phyloP scores from a whole-genome alignment of 2,888 invertebrate species.

The Beris chalybata region DNA sequence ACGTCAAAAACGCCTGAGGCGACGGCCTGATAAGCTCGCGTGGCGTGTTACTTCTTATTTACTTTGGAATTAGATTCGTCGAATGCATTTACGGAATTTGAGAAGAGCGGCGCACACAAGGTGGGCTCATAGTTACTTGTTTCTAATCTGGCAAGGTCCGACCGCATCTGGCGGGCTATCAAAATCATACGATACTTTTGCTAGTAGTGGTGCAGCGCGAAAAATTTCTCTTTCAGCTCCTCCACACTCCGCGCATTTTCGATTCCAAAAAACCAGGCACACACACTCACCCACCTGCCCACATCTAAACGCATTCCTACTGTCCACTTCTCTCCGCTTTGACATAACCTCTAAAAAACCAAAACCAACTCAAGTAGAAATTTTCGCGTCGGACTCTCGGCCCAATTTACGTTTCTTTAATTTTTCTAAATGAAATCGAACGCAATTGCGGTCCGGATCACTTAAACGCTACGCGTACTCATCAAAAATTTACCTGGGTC shows the following conservation, averaged over 20 bases:
- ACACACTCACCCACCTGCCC: background rate
- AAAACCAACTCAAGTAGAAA: background rate
- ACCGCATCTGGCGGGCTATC: too few relatives aligned
- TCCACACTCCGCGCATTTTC: background rate
- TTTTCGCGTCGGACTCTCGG: constrained; percentile 31
- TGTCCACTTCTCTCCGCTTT: background rate
- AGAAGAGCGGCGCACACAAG: too few relatives aligned
- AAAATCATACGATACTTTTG: too few relatives aligned
- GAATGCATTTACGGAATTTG: too few relatives aligned
- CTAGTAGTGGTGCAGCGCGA: too few relatives aligned
- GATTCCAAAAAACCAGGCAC: background rate
- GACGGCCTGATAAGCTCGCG: too few relatives aligned
- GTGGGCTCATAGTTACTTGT: too few relatives aligned
- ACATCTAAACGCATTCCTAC: background rate
- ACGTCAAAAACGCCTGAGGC: too few relatives aligned
- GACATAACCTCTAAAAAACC: constrained; percentile 18
- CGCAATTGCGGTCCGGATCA: background rate
- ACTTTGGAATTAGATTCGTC: too few relatives aligned
- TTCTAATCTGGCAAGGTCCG: too few relatives aligned
- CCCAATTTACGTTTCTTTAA: constrained; percentile 25
- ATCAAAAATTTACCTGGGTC: constrained; percentile 66
- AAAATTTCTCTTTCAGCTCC: too few relatives aligned
- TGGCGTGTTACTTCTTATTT: too few relatives aligned
- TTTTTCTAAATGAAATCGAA: constrained; percentile 38
- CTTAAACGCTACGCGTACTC: background rate